Conservation (phyloP, 1,140 invertebrate species). For the Drosophila athabasca region DNA sequence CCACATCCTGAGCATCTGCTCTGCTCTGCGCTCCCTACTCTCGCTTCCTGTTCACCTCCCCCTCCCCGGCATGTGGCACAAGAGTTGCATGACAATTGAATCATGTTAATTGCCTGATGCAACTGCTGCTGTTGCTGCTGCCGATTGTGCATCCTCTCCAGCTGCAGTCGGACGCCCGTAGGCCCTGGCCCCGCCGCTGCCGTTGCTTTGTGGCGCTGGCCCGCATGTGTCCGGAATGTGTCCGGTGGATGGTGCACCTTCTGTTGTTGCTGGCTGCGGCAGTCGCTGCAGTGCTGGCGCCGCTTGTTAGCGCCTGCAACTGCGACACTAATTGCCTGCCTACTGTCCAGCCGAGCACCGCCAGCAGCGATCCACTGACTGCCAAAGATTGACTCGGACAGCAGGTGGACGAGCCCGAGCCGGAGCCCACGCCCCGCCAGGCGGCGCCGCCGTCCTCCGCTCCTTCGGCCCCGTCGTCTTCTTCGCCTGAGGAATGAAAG, state of each 20-base stretch:
- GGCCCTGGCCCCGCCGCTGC: constrained; percentile 25
- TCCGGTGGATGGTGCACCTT: constrained; percentile 17
- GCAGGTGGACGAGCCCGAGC: constrained; percentile 33
- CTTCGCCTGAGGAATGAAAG: constrained; percentile 78
- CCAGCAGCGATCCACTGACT: constrained; percentile 52
- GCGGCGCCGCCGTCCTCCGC: constrained; percentile 69
- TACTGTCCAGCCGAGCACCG: constrained; percentile 66
- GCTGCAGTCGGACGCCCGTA: constrained; percentile 51
- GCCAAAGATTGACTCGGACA: constrained; percentile 43
- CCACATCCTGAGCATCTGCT: constrained; percentile 19
- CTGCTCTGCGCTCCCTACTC: neutral
- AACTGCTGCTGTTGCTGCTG: constrained; percentile 46
- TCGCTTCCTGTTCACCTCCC: constrained; percentile 37
- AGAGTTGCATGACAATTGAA: constrained; percentile 76
- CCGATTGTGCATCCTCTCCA: constrained; percentile 35
- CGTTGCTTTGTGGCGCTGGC: constrained; percentile 30
- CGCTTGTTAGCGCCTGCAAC: constrained; percentile 49
- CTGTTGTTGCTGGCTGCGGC: constrained; percentile 12
- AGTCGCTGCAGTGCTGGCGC: constrained; percentile 11
- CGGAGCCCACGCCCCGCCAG: constrained; percentile 59
- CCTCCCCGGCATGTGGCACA: constrained; percentile 74
- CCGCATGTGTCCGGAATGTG: constrained; percentile 40
- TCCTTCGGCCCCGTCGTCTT: constrained; percentile 68
- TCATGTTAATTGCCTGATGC: constrained; percentile 79
- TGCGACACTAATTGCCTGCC: constrained; percentile 72